Evolutionary conservation across 2,888 invertebrate genomes (phyloP), one percentile per base, ranked within the genome.

Genomic region (Spodoptera littoralis): DNA sequence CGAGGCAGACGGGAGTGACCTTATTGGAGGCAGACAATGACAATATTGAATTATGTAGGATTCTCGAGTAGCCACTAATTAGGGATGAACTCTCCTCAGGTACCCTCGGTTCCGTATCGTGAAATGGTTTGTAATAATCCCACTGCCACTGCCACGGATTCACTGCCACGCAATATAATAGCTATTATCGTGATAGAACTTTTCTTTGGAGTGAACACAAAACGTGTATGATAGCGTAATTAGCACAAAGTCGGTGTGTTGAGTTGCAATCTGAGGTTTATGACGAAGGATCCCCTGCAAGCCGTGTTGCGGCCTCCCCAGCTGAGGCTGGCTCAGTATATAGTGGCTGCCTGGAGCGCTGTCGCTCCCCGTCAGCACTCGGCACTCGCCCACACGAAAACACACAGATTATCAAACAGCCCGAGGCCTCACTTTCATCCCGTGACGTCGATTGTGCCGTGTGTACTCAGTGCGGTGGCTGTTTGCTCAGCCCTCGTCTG

Each of bases 351-450:
- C 73, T 43, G 55, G 18, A 63, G 63, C 62, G 63, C 63, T 67
- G 72, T 69, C 65, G 55, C 44, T 73, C 77, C 70, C 70, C 67
- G 60, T 73, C 73, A 76, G 45, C 12, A 2, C 42, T 41, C 18
- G 46, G 5, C 27, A 58, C 60, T 53, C 61, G 46, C 41, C 51
- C 52, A 62, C 51, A 58, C 55, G 48, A 51, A 61, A 62, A 49
- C 36, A 48, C 64, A 58, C 66, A 60, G 65, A 60, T 69, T 76
- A 69, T 12, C 50, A 58, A 75, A 71, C 46, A 57, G 47, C 80
- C 73, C 24, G 42, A 13, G 70, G 77, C 53, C 6, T 65, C 47
- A 44, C 68, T 73, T 79, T 79, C 66, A 79, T 65, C 65, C 42
- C n/a, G 54, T 46, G 49, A 43, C 61, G 53, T 64, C 65, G 36